Evolutionary conservation across 2,113 vertebrate species (phyloP).

Genomic region (Callospermophilus lateralis): DNA sequence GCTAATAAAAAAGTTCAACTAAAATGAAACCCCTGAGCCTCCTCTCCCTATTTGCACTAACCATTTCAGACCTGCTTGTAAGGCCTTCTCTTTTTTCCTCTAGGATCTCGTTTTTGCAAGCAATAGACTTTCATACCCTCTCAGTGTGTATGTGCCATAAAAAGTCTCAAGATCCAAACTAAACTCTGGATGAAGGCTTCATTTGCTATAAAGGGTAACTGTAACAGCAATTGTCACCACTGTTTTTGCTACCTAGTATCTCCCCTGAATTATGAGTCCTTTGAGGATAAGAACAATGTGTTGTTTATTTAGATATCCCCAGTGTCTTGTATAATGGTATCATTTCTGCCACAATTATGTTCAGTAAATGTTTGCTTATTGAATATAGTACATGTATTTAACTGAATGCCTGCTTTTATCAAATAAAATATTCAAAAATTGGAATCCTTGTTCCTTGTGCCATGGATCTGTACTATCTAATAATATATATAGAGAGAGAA

Average conservation of each 20-base stretch:
- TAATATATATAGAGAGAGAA: background rate
- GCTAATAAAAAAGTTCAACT: background rate
- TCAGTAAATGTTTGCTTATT: slow-evolving; percentile 17
- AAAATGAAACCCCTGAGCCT: background rate
- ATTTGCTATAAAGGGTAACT: background rate
- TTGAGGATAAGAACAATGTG: background rate
- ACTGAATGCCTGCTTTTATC: background rate
- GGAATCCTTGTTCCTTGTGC: no score
- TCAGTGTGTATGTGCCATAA: background rate
- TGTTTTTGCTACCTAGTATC: background rate
- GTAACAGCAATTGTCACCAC: background rate
- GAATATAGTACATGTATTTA: background rate
- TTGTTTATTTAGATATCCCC: background rate
- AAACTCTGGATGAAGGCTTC: background rate
- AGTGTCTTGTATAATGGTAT: background rate
- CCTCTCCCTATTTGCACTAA: background rate
- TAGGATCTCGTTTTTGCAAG: background rate
- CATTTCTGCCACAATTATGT: background rate
- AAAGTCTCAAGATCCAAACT: background rate
- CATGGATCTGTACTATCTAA: no score
- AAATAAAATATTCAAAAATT: slow-evolving; percentile 37
- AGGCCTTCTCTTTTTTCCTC: background rate
- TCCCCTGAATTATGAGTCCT: slow-evolving; percentile 51
- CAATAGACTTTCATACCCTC: background rate
- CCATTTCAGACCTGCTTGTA: background rate